These are phyloP conservation scores for Mus caroli DNA, from an alignment of 2,797 vertebrate species.

Conservation along the genomic window DNA sequence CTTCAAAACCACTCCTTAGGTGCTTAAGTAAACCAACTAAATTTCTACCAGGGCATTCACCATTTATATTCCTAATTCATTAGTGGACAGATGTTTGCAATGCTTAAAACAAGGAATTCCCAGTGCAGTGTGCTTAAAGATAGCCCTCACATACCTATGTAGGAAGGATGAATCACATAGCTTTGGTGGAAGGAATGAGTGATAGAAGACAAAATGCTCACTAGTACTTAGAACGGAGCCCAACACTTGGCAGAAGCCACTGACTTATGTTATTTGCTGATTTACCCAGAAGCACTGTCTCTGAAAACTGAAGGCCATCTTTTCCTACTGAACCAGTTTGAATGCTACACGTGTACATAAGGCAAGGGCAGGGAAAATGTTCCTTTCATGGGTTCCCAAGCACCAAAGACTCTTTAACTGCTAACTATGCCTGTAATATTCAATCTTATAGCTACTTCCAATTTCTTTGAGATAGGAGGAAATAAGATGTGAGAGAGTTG, in stretches of 20 bases:
- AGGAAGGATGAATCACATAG: conserved; percentile 32
- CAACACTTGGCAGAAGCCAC: neutral
- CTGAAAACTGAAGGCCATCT: conserved; percentile 26
- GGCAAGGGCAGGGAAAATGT: conserved; percentile 40
- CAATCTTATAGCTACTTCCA: conserved; percentile 45
- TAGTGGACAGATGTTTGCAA: neutral
- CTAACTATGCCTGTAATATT: conserved; percentile 25
- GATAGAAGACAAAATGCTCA: neutral
- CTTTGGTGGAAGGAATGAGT: conserved; percentile 15
- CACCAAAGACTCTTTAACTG: conserved; percentile 46
- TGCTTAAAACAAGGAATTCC: conserved; percentile 6
- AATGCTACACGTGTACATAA: conserved; percentile 26
- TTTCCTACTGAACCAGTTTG: conserved; percentile 48
- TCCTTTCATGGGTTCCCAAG: conserved; percentile 33
- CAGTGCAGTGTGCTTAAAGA: neutral
- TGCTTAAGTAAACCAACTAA: neutral
- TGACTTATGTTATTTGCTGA: conserved; percentile 28
- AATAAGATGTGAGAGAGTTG: conserved; percentile 26
- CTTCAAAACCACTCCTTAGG: conserved; percentile 24
- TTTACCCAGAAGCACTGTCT: conserved; percentile 38
- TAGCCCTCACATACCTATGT: neutral
- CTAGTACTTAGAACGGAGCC: neutral
- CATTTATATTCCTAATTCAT: conserved; percentile 10
- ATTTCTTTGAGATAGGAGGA: conserved; percentile 41
- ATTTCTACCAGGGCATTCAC: neutral